Evolutionary conservation across 2,113 vertebrate genomes (phyloP).

Genomic region (Bujurquina vittata): DNA sequence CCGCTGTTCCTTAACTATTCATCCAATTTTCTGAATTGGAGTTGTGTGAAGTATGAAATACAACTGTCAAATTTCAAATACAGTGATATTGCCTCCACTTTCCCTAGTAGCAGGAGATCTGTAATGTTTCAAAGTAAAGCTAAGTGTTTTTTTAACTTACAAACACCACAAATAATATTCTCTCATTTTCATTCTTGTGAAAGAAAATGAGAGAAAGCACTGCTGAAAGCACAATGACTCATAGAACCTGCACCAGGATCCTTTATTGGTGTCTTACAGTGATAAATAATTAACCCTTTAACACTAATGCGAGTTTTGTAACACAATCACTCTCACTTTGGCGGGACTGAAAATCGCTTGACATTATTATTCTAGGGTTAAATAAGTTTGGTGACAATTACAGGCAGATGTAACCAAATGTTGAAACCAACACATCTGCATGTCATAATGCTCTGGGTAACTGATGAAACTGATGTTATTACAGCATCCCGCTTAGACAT

Average conservation of each 20-base stretch:
- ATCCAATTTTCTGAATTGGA: background rate
- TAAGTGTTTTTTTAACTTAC: background rate
- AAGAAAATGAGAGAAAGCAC: background rate
- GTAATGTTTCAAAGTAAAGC: background rate
- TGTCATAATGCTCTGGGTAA: background rate
- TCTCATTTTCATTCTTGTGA: background rate
- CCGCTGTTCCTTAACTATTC: background rate
- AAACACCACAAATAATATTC: background rate
- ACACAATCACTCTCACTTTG: too few relatives aligned
- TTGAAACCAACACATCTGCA: background rate
- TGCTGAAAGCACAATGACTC: background rate
- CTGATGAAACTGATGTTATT: background rate
- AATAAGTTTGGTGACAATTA: too few relatives aligned
- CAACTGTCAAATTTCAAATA: background rate
- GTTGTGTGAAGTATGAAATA: background rate
- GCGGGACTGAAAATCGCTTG: too few relatives aligned
- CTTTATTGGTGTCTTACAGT: too few relatives aligned
- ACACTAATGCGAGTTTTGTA: too few relatives aligned
- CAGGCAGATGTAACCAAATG: background rate
- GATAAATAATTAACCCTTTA: too few relatives aligned
- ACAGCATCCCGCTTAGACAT: too few relatives aligned
- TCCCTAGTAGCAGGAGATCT: background rate
- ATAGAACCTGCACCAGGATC: background rate
- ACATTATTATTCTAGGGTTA: too few relatives aligned
- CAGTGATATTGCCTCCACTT: background rate